These are phyloP conservation scores for Tetramorium alpestre DNA, from an alignment of 1,140 invertebrate species.

Conservation along the genomic window DNA sequence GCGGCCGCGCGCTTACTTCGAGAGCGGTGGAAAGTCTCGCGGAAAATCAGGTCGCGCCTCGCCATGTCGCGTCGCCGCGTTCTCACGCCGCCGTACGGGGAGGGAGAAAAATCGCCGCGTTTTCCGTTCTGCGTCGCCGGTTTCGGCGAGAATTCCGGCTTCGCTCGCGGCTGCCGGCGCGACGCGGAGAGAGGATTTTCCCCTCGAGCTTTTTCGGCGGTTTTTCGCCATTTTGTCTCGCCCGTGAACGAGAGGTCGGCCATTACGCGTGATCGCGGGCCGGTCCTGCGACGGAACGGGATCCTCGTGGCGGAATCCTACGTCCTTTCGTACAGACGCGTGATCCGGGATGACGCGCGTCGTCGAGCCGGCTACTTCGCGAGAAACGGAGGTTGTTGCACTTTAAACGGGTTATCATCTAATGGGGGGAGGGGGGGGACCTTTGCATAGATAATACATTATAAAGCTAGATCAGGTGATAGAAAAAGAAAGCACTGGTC, in stretches of 20 bases:
- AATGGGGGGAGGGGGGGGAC: too few relatives aligned
- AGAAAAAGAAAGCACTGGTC: too few relatives aligned
- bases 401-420: constrained; percentile 10
- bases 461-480: too few relatives aligned
- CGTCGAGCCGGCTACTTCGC: neutral
- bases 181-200: constrained; percentile 32
- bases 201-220: constrained; percentile 69
- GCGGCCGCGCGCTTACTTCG: too few relatives aligned
- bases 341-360: neutral
- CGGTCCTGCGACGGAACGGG: neutral
- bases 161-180: neutral
- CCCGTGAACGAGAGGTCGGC: constrained; percentile 81
- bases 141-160: neutral
- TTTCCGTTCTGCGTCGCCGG: neutral
- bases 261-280: constrained; percentile 77
- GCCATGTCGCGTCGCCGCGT: constrained; percentile 27
- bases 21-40: constrained; percentile 37
- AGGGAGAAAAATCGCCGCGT: neutral
- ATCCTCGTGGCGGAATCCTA: neutral
- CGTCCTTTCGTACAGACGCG: neutral
- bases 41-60: constrained; percentile 69
- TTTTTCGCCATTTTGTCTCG: constrained; percentile 84
- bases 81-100: neutral
- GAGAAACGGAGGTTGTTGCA: constrained; percentile 24
- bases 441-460: too few relatives aligned